These are phyloP conservation scores for Tridacna gigas DNA, from an alignment of 2,888 invertebrate species.

Conservation along the genomic window DNA sequence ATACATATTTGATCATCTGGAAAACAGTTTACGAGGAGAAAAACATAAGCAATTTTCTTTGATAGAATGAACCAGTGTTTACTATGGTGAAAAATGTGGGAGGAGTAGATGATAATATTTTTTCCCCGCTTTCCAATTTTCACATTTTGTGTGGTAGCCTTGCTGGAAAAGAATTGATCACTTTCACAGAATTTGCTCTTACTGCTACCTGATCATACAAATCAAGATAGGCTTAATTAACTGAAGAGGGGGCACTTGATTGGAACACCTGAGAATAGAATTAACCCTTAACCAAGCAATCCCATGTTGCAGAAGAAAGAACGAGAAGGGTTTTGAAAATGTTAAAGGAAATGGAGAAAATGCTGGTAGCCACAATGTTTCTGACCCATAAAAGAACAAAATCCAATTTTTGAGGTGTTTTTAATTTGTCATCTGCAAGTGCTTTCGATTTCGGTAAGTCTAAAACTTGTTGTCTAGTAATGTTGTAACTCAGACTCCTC, in stretches of 20 bases:
- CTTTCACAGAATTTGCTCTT: conserved; percentile 27
- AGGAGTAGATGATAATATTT: conserved; percentile 1
- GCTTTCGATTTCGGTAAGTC: too few species aligned
- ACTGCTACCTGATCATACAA: conserved; percentile 30
- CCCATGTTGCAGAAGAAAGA: too few species aligned
- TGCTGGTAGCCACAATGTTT: too few species aligned
- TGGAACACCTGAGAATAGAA: conserved; percentile 9
- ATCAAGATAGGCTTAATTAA: conserved; percentile 26
- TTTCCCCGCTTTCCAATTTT: conserved; percentile 11
- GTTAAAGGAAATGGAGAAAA: too few species aligned
- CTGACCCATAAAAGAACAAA: too few species aligned
- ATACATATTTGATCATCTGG: too few species aligned
- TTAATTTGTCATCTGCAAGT: too few species aligned
- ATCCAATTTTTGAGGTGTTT: too few species aligned
- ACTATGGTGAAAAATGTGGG: background rate
- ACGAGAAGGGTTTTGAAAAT: too few species aligned
- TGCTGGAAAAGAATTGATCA: conserved; percentile 12
- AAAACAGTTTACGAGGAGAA: background rate
- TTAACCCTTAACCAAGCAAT: too few species aligned
- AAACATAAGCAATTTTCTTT: background rate
- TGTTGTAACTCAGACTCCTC: too few species aligned
- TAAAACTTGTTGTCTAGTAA: too few species aligned
- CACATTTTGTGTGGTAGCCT: conserved; percentile 13
- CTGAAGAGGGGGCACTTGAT: conserved; percentile 20
- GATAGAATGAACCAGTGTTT: background rate